Percentiles rank a stretch among this genome's conserved stretches.
These are phyloP conservation scores for Macrocentrus cingulum DNA, from an alignment of 1,140 invertebrate species.

Conservation along the genomic window DNA sequence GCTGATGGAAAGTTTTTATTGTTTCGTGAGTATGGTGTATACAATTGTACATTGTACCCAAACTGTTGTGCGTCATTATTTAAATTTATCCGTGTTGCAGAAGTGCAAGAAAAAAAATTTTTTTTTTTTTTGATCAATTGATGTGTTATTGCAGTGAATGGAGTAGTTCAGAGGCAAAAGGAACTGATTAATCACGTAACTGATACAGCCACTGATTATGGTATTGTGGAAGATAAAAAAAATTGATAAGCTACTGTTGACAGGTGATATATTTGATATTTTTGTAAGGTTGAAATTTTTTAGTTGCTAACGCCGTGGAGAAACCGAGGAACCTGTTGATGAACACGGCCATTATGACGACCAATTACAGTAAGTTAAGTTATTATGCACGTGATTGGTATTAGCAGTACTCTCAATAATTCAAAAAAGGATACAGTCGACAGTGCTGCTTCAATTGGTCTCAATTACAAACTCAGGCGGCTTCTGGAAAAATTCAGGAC, in stretches of 20 bases:
- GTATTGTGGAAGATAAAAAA: conserved; percentile 28
- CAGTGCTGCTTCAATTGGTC: conserved; percentile 49
- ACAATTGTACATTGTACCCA: no score
- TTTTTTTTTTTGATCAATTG: conserved; percentile 17
- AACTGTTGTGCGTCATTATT: no score
- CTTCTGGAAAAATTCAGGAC: conserved; percentile 48
- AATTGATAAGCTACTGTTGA: not conserved
- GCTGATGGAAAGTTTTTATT: no score
- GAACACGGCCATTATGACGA: conserved; percentile 49
- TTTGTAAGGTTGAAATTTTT: conserved; percentile 11
- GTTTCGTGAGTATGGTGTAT: no score
- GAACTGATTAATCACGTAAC: conserved; percentile 40
- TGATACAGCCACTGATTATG: conserved; percentile 39
- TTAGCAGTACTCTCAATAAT: conserved; percentile 36
- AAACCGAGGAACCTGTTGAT: conserved; percentile 47
- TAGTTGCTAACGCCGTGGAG: conserved; percentile 49
- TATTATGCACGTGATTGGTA: not conserved
- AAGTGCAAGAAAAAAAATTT: no score
- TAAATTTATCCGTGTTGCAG: no score
- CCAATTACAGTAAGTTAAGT: conserved; percentile 48
- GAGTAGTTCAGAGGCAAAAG: conserved; percentile 40
- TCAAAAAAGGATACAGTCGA: conserved; percentile 48
- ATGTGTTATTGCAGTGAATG: conserved; percentile 38
- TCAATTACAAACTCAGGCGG: conserved; percentile 50
- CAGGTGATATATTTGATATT: conserved; percentile 1